phyloP scores from a whole-genome alignment of 2,113 vertebrate species.

The Tor tambroides region DNA sequence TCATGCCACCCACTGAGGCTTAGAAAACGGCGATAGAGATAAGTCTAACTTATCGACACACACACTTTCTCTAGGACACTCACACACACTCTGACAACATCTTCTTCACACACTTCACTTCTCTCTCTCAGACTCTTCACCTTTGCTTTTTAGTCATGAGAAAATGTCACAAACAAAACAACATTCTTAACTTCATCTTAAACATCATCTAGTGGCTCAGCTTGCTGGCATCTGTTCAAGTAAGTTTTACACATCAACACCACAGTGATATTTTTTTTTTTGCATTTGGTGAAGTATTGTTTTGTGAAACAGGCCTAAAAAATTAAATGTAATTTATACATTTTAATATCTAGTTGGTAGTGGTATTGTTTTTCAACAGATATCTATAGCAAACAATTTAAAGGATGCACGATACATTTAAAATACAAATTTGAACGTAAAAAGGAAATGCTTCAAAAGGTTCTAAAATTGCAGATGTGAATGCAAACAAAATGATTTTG shows the following conservation, averaged over 20 bases:
- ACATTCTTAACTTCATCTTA: neutral
- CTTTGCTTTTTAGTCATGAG: neutral
- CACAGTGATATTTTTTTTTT: neutral
- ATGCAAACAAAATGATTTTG: neutral
- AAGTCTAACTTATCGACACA: constrained; percentile 9
- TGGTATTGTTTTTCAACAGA: neutral
- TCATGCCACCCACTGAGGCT: constrained; percentile 74
- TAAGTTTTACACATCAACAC: constrained; percentile 1
- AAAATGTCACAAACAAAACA: neutral
- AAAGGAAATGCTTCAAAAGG: neutral
- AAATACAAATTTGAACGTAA: neutral
- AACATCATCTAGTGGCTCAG: neutral
- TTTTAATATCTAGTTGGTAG: neutral
- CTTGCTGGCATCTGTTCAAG: neutral
- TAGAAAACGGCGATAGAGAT: constrained; percentile 32
- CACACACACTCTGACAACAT: neutral
- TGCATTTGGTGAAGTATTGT: neutral
- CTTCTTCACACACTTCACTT: neutral
- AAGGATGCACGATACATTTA: neutral
- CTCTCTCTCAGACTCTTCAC: neutral
- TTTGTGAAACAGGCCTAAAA: neutral
- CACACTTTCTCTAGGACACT: constrained; percentile 7
- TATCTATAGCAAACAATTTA: neutral
- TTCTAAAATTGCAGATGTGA: neutral
- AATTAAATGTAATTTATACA: too few relatives aligned